A percentile compares a stretch with the other conserved stretches of the same genome.
Evolutionary conservation across 2,797 vertebrate genomes (phyloP).

Genomic region (Odontamblyopus lacepedii): DNA sequence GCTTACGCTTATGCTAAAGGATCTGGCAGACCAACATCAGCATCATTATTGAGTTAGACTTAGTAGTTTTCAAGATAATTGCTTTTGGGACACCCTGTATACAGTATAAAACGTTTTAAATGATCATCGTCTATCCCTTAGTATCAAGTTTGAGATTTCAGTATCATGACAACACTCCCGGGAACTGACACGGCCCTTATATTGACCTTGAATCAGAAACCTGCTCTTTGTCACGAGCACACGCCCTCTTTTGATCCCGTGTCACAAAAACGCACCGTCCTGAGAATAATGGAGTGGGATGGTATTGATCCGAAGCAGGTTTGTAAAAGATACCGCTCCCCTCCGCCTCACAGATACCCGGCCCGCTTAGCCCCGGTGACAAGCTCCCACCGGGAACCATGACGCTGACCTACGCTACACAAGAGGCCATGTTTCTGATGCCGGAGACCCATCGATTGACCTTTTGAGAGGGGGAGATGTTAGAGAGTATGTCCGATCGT

Average conservation of each 20-base stretch:
- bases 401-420: constrained; percentile 66
- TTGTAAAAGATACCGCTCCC: constrained; percentile 80
- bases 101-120: too few relatives aligned
- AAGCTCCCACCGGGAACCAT: constrained; percentile 75
- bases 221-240: constrained; percentile 83
- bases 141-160: too few relatives aligned
- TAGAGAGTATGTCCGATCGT: constrained; percentile 23
- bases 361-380: constrained; percentile 55
- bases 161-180: constrained; percentile 1
- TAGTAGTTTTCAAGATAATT: too few relatives aligned
- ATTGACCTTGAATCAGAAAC: constrained; percentile 78
- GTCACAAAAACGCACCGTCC: constrained; percentile 58
- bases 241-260: constrained; percentile 72
- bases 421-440: constrained; percentile 77
- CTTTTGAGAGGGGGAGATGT: constrained; percentile 67
- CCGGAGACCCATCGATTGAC: constrained; percentile 84
- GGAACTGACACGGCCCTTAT: constrained; percentile 60
- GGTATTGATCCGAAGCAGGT: constrained; percentile 84
- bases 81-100: too few relatives aligned
- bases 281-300: constrained; percentile 80
- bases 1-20: too few relatives aligned
- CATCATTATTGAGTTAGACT: too few relatives aligned
- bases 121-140: too few relatives aligned
- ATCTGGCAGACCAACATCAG: too few relatives aligned
- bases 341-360: constrained; percentile 61